Base-by-base conservation (phyloP, 2,797 vertebrate genomes). In the Astyanax mexicanus region DNA sequence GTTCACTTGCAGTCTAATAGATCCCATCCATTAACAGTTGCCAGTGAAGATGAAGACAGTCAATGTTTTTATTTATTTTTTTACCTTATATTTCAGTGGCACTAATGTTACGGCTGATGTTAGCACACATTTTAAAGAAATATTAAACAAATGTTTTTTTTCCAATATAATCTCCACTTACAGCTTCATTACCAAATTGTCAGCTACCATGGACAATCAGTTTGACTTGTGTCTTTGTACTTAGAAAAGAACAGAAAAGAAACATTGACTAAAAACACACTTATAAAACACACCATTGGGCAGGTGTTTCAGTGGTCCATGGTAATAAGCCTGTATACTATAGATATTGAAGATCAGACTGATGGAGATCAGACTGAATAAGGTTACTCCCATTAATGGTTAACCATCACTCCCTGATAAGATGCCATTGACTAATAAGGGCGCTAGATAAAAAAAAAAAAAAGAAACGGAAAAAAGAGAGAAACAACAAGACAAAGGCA, bases 401-500 rank as follows among this genome's bases (percentile, higher is more conserved):
- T 12, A 1, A 54, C 51, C 11, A 27, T 29, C 35, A 42, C n/a
- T 7, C n/a, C 25, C 44, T 11, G 6, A 54, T n/a, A n/a, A n/a
- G n/a, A n/a, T 21, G 23, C 49, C 54, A 51, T 12, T 11, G 9
- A 21, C 1, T 35, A 21, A 62, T 42, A 57, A 49, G 13, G 25
- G 58, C 8, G 25, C 32, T 21, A 23, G 4, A 49, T 21, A 10
- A 54, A 4, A 10, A 11, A 35, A 25, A 38, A 40, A 38, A 12
- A 11, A 3, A 58, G 49, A 4, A 38, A 37, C 32, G 21, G 35
- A 12, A 11, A 49, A 38, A 32, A 27, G 42, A 75, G 32, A 38
- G 23, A 64, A 64, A 60, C 12, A 32, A 62, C 12, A 32, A 62
- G 23, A 57, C 38, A n/a, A 60, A 58, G 35, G 40, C 45, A 52